Evolutionary conservation across 2,888 invertebrate species (phyloP).

Genomic region (Helobdella robusta): DNA sequence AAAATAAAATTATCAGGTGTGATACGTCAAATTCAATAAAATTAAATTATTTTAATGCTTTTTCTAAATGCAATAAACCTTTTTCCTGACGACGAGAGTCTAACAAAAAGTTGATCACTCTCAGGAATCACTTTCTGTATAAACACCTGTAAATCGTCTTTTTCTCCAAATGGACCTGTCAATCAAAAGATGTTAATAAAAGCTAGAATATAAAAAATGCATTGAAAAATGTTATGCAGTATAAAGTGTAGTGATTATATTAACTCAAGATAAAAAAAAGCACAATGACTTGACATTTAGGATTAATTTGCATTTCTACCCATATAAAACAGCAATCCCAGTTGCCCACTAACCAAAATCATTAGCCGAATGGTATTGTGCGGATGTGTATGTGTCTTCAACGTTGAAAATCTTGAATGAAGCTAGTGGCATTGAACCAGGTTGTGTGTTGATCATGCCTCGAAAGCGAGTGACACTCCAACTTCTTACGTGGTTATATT

Average conservation of each 20-base stretch:
- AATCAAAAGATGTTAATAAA: background rate
- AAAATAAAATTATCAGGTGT: background rate
- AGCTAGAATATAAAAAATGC: too few relatives aligned
- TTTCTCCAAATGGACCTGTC: conserved; percentile 77
- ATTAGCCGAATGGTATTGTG: conserved; percentile 54
- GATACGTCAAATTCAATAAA: background rate
- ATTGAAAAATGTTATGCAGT: too few relatives aligned
- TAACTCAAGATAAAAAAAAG: too few relatives aligned
- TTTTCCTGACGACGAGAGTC: conserved; percentile 87
- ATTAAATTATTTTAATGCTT: background rate
- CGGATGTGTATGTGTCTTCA: conserved; percentile 55
- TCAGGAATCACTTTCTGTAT: conserved; percentile 95
- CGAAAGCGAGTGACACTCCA: conserved; percentile 94
- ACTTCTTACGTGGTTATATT: conserved; percentile 92
- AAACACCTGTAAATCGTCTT: conserved; percentile 94
- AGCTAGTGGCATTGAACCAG: conserved; percentile 90
- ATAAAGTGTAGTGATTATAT: too few relatives aligned
- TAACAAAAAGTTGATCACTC: conserved; percentile 83
- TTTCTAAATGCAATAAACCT: conserved; percentile 53
- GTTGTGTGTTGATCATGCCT: conserved; percentile 97
- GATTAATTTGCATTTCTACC: too few relatives aligned
- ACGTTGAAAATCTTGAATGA: conserved; percentile 90
- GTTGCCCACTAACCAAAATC: conserved; percentile 58
- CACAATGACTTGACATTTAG: too few relatives aligned
- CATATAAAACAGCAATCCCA: too few relatives aligned